These are phyloP conservation scores for Ophion costatus DNA, from an alignment of 2,888 invertebrate genomes.

Conservation along the genomic window DNA sequence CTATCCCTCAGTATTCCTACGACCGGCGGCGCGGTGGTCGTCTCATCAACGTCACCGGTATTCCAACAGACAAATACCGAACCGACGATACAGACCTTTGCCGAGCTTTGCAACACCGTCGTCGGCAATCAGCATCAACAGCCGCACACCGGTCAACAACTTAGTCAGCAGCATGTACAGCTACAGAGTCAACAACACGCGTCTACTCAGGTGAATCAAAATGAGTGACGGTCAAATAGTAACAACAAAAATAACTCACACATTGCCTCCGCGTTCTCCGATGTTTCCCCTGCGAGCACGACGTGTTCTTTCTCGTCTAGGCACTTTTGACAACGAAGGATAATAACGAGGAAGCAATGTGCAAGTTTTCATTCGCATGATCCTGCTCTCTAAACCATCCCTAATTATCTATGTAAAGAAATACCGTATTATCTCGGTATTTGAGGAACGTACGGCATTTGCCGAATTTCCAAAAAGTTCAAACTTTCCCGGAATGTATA, in stretches of 20 bases:
- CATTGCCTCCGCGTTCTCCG: background rate
- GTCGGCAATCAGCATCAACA: conserved; percentile 78
- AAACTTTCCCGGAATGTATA: too few relatives aligned
- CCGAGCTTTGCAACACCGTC: conserved; percentile 87
- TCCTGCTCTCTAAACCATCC: background rate
- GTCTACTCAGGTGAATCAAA: conserved; percentile 76
- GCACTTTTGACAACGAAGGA: background rate
- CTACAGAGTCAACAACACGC: conserved; percentile 72
- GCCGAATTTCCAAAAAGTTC: too few relatives aligned
- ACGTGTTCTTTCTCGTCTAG: background rate
- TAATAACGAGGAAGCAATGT: background rate
- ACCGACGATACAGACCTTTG: conserved; percentile 81
- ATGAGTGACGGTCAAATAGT: background rate
- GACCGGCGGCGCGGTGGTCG: conserved; percentile 84
- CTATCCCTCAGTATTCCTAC: conserved; percentile 88
- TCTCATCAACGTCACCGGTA: conserved; percentile 85
- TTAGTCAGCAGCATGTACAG: conserved; percentile 64
- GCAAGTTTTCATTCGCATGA: background rate
- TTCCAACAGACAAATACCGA: conserved; percentile 78
- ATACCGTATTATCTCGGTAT: too few relatives aligned
- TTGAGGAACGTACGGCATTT: too few relatives aligned
- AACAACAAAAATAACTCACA: background rate
- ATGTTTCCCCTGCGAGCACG: background rate
- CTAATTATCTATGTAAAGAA: too few relatives aligned
- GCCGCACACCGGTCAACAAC: conserved; percentile 68